These are phyloP conservation scores for Upupa epops DNA, from an alignment of 2,113 vertebrate species.

Conservation along the genomic window DNA sequence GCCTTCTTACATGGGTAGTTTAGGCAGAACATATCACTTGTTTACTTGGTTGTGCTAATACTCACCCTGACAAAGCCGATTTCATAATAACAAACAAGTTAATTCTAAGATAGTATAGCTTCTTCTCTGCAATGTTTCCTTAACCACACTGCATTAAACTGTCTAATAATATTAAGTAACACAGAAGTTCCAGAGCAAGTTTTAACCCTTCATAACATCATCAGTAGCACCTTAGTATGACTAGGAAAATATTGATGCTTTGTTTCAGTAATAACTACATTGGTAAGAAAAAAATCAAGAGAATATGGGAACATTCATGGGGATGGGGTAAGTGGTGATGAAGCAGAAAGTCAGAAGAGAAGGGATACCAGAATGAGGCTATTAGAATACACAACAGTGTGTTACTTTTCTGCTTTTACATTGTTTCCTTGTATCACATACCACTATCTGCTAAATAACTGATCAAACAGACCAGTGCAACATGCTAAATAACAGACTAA, in stretches of 20 bases:
- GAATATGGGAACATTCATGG: background rate
- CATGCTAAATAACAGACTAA: background rate
- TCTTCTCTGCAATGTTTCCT: background rate
- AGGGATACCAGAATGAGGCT: background rate
- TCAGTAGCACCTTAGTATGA: background rate
- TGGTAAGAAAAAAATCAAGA: background rate
- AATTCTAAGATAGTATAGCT: background rate
- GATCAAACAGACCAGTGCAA: background rate
- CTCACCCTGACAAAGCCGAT: background rate
- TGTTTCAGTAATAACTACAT: background rate
- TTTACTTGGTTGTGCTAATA: background rate
- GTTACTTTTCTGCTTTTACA: background rate
- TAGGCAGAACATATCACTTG: background rate
- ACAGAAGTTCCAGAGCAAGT: background rate
- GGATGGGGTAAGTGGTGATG: background rate
- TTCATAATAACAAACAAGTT: background rate
- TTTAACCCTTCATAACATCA: background rate
- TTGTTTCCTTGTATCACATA: background rate
- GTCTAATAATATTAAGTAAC: background rate
- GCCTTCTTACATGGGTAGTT: background rate
- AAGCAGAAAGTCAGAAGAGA: background rate
- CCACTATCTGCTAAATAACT: background rate
- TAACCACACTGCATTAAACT: background rate
- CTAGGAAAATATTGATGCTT: background rate
- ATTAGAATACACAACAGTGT: background rate